Percentiles rank a stretch among this genome's conserved stretches.
Evolutionary conservation across 2,113 vertebrate species (phyloP).

Genomic region (Rhabdomys dilectus): DNA sequence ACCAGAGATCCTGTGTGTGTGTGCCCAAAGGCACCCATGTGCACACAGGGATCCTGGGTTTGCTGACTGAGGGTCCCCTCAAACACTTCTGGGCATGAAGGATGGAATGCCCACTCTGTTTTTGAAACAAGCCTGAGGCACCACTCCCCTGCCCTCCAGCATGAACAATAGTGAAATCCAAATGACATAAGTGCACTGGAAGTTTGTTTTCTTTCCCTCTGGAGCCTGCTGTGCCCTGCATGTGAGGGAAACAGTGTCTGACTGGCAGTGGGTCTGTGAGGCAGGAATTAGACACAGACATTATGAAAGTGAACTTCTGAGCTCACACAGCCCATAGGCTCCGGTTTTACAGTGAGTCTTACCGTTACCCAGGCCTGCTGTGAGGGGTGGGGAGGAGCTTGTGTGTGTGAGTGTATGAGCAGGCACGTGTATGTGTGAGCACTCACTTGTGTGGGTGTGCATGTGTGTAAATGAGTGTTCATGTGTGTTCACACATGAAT

Average conservation of each 20-base stretch:
- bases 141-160: accelerated
- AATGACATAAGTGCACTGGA: accelerated
- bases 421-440: not conserved
- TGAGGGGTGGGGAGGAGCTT: too few species aligned
- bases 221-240: not conserved
- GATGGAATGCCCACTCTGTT: slow-evolving; percentile 32
- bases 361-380: not conserved
- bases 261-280: not conserved
- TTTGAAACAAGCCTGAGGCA: not conserved
- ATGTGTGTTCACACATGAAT: not conserved
- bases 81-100: not conserved
- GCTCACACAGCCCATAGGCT: not conserved
- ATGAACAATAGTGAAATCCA: not conserved
- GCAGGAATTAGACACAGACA: not conserved
- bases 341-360: accelerated
- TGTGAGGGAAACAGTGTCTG: not conserved
- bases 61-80: not conserved
- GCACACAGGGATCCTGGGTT: not conserved
- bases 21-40: too few species aligned
- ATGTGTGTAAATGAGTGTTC: too few species aligned
- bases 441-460: not conserved
- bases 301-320: not conserved
- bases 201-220: not conserved
- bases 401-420: too few species aligned
- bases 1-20: not conserved